Conservation (phyloP, 37 sponge, comb jelly and placozoan genomes). For the Mnemiopsis leidyi region DNA sequence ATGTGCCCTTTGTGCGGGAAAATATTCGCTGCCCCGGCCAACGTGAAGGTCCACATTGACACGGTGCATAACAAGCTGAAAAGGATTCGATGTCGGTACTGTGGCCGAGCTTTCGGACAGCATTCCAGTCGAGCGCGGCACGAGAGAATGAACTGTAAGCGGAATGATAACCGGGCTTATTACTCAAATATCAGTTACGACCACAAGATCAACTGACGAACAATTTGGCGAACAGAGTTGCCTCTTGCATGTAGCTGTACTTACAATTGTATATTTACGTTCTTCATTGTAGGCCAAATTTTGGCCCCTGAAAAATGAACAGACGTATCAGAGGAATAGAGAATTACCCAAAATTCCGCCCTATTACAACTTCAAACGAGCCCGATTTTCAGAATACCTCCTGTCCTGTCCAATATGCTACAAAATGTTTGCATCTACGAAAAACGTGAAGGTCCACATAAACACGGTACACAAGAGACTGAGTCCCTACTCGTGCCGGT, state of each 20-base stretch:
- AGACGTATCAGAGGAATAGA: no score
- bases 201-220: no score
- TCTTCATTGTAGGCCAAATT: no score
- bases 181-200: no score
- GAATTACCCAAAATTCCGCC: no score
- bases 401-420: not conserved
- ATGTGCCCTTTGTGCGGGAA: not conserved
- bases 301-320: no score
- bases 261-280: no score
- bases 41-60: not conserved
- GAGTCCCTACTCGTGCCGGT: not conserved
- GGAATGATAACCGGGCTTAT: no score
- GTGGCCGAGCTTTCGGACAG: not conserved
- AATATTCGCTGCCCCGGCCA: not conserved
- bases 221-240: no score
- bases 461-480: not conserved
- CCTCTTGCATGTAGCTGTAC: no score
- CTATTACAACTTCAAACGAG: no score
- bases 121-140: not conserved
- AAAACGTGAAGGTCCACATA: slow-evolving; percentile 39
- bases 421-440: not conserved
- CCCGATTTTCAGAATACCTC: not conserved
- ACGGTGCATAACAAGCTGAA: not conserved
- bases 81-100: not conserved
- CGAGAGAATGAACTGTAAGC: slow-evolving; percentile 11